These are phyloP conservation scores for Henricia sp. DNA, from an alignment of 53 echinoderm and acorn worm species.

Conservation along the genomic window DNA sequence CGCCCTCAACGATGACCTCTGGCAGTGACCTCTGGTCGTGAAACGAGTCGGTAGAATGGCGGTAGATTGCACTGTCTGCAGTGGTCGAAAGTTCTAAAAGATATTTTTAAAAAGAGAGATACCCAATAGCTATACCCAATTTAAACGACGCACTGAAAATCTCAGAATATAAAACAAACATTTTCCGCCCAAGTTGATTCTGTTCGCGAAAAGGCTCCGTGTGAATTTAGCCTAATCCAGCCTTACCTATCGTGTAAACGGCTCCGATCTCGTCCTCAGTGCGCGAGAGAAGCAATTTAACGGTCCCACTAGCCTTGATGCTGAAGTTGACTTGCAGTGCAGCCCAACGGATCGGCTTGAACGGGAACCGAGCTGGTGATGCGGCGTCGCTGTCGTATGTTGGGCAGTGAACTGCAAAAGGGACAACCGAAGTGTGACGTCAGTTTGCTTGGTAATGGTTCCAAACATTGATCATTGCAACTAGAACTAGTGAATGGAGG, in stretches of 20 bases:
- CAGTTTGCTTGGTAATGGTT: neutral
- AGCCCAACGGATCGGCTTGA: neutral
- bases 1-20: neutral
- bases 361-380: slow-evolving; percentile 18
- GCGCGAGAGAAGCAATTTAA: neutral
- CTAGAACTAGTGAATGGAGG: too few species aligned
- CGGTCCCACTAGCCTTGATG: slow-evolving; percentile 10
- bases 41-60: neutral
- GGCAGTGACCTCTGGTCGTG: neutral
- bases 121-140: too few species aligned
- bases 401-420: slow-evolving; percentile 13
- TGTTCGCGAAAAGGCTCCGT: too few species aligned
- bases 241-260: slow-evolving; percentile 24
- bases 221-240: too few species aligned
- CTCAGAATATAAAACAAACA: too few species aligned
- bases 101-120: too few species aligned
- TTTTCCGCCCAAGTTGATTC: too few species aligned
- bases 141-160: too few species aligned
- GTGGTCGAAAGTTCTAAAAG: neutral
- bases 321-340: slow-evolving; percentile 9
- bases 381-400: slow-evolving; percentile 13
- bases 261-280: neutral
- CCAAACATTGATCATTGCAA: too few species aligned
- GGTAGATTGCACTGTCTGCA: neutral
- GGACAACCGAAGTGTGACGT: neutral